phyloP scores from a whole-genome alignment of 2,888 invertebrate genomes.

The Leptopterna dolabrata region DNA sequence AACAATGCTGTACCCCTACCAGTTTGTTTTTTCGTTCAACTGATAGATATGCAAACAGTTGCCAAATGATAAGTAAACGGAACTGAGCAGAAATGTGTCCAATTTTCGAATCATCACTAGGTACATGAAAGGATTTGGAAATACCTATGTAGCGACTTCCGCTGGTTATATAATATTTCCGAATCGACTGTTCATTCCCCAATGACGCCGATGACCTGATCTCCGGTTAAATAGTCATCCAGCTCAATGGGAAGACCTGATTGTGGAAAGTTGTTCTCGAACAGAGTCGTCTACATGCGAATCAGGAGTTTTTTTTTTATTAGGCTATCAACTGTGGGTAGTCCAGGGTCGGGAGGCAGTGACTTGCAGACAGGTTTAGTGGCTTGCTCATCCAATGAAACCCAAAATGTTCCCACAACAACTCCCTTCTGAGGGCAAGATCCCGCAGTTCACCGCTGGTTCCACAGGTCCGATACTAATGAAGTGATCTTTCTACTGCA shows the following conservation, averaged over 20 bases:
- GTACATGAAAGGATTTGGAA: too few species aligned
- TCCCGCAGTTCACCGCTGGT: not conserved
- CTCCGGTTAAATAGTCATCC: not conserved
- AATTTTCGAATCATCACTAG: too few species aligned
- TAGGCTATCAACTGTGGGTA: constrained; percentile 36
- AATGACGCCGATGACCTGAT: not conserved
- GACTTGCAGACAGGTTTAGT: constrained; percentile 46
- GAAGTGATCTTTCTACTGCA: not conserved
- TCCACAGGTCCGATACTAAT: not conserved
- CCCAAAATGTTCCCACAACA: constrained; percentile 25
- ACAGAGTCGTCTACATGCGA: constrained; percentile 48
- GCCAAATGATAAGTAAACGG: too few species aligned
- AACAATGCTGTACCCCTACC: too few species aligned
- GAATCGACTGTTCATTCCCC: constrained; percentile 40
- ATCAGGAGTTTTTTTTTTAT: constrained; percentile 30
- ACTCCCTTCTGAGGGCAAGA: not conserved
- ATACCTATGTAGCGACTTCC: too few species aligned
- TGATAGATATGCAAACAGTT: too few species aligned
- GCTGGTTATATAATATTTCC: not conserved
- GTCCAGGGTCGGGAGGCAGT: not conserved
- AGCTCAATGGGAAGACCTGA: not conserved
- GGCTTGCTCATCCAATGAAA: constrained; percentile 40
- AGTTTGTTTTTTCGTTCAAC: too few species aligned
- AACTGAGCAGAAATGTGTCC: too few species aligned
- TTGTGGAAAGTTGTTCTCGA: constrained; percentile 14